These are phyloP conservation scores for Tethya wilhelma DNA, from an alignment of 37 sponge, comb jelly and placozoan species.

Conservation along the genomic window DNA sequence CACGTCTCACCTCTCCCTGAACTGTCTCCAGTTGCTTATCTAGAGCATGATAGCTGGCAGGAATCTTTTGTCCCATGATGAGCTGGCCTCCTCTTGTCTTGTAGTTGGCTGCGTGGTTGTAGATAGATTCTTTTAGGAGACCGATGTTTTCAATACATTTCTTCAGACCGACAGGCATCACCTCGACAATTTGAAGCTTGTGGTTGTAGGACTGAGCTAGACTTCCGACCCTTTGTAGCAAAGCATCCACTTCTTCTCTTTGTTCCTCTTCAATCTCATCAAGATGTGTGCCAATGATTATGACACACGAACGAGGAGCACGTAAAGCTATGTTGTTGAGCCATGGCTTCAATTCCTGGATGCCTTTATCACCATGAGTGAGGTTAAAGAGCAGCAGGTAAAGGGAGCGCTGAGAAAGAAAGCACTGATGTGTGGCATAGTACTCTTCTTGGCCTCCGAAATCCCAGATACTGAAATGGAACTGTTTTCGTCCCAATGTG, in stretches of 20 bases:
- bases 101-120: constrained; percentile 78
- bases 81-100: constrained; percentile 35
- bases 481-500: constrained; percentile 32
- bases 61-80: constrained; percentile 86
- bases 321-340: constrained; percentile 88
- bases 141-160: constrained; percentile 67
- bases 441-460: constrained; percentile 97
- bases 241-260: constrained; percentile 29
- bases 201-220: constrained; percentile 36
- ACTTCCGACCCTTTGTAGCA: constrained; percentile 48
- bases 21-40: constrained; percentile 68
- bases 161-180: constrained; percentile 64
- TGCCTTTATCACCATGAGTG: constrained; percentile 72
- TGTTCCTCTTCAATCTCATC: constrained; percentile 77
- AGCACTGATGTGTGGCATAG: constrained; percentile 98
- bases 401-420: constrained; percentile 89
- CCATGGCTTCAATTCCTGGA: constrained; percentile 89
- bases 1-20: constrained; percentile 62
- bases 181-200: constrained; percentile 68
- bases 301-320: constrained; percentile 80
- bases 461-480: constrained; percentile 94
- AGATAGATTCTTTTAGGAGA: constrained; percentile 81
- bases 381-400: constrained; percentile 88
- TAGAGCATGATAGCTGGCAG: constrained; percentile 87
- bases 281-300: constrained; percentile 87